Percentiles rank a stretch among this genome's conserved stretches.
Evolutionary conservation across 2,113 vertebrate species (phyloP).

Genomic region (Chrysochloris asiatica): DNA sequence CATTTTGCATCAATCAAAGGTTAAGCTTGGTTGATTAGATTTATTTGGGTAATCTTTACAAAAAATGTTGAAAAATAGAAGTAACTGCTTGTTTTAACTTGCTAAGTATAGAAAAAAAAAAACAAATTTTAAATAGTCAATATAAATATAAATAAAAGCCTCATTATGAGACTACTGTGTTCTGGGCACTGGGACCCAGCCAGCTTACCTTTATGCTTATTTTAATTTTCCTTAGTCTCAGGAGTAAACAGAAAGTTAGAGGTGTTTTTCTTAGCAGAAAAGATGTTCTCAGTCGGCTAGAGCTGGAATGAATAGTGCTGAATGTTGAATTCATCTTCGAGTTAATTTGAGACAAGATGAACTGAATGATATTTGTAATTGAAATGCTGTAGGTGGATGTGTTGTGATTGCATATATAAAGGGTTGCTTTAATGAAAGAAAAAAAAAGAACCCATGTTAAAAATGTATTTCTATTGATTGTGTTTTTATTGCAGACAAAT

Average conservation of each 20-base stretch:
- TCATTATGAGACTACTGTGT: background rate
- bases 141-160: conserved; percentile 29
- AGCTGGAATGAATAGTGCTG: background rate
- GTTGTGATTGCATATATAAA: background rate
- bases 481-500: conserved; percentile 8
- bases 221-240: conserved; percentile 10
- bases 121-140: background rate
- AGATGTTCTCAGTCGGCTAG: background rate
- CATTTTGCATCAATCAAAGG: background rate
- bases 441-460: background rate
- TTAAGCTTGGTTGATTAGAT: background rate
- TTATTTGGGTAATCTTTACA: background rate
- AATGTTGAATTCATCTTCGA: conserved; percentile 45
- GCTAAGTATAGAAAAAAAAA: background rate
- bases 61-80: background rate
- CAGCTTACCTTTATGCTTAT: background rate
- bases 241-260: background rate
- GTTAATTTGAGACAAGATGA: background rate
- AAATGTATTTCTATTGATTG: background rate
- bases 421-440: background rate
- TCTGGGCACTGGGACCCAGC: background rate
- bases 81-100: background rate
- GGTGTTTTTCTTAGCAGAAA: conserved; percentile 14
- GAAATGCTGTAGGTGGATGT: background rate
- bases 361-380: background rate